A percentile compares a stretch with the other conserved stretches of the same genome.
Conservation (phyloP, 2,113 vertebrate genomes). For the Euleptes europaea region DNA sequence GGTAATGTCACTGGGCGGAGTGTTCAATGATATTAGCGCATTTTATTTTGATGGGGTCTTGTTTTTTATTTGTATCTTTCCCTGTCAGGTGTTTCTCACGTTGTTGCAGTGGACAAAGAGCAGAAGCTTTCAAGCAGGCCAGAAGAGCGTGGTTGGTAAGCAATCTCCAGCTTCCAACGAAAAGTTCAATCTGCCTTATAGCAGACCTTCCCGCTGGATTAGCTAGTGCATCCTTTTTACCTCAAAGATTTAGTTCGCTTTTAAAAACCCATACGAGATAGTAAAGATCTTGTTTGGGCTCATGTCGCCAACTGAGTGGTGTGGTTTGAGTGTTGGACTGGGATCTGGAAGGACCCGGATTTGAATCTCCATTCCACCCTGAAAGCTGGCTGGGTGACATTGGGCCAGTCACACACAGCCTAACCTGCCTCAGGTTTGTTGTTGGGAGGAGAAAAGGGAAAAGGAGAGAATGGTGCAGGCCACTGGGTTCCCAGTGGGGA, state of each 20-base stretch:
- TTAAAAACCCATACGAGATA: not conserved
- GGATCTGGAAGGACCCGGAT: too few species aligned
- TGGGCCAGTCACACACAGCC: too few species aligned
- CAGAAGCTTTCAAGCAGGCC: conserved; percentile 67
- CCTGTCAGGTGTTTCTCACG: conserved; percentile 58
- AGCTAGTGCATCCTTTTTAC: not conserved
- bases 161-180: not conserved
- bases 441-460: too few species aligned
- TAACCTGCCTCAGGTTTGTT: too few species aligned
- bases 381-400: too few species aligned
- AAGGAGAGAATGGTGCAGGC: too few species aligned
- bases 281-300: not conserved
- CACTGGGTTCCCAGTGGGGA: too few species aligned
- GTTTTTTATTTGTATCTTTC: not conserved
- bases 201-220: not conserved
- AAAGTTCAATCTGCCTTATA: not conserved
- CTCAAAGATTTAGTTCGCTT: not conserved
- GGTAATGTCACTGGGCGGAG: not conserved
- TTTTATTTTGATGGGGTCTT: not conserved
- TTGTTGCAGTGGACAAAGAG: conserved; percentile 68
- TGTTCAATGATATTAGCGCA: not conserved
- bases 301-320: too few species aligned
- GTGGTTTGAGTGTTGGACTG: too few species aligned
- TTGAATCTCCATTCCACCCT: too few species aligned
- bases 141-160: conserved; percentile 77